These are phyloP conservation scores for Stichodactyla helianthus DNA, from an alignment of 64 coral and sea anemone species.

Conservation along the genomic window DNA sequence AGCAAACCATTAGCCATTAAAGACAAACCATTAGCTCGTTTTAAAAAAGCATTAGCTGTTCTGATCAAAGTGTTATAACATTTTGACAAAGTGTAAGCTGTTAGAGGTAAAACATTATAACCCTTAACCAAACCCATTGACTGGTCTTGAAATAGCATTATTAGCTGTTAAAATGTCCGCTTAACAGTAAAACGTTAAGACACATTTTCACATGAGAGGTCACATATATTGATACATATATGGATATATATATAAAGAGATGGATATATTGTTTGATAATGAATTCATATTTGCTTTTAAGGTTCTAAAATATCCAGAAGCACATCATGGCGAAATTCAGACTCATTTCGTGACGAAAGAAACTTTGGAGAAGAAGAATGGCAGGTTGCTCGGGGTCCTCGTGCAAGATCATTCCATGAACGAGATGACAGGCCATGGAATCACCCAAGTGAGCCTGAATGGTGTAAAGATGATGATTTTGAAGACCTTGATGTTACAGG, in stretches of 20 bases:
- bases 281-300: neutral
- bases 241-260: neutral
- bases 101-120: too few species aligned
- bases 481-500: constrained; percentile 80
- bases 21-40: too few species aligned
- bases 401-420: constrained; percentile 44
- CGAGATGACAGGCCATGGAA: constrained; percentile 50
- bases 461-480: constrained; percentile 77
- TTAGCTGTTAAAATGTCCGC: too few species aligned
- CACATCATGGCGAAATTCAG: constrained; percentile 35
- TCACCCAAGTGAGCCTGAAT: constrained; percentile 61
- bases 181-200: too few species aligned
- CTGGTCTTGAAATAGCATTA: too few species aligned
- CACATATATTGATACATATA: neutral
- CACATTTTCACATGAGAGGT: too few species aligned
- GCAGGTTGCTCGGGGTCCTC: constrained; percentile 41
- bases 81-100: too few species aligned
- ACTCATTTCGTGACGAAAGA: constrained; percentile 38
- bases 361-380: constrained; percentile 42
- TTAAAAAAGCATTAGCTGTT: too few species aligned
- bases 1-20: too few species aligned
- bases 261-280: neutral
- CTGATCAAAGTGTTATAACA: too few species aligned
- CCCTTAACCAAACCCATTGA: too few species aligned
- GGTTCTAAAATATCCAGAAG: constrained; percentile 33